Conservation (phyloP, 2,113 vertebrate genomes). For the Phocoena phocoena region DNA sequence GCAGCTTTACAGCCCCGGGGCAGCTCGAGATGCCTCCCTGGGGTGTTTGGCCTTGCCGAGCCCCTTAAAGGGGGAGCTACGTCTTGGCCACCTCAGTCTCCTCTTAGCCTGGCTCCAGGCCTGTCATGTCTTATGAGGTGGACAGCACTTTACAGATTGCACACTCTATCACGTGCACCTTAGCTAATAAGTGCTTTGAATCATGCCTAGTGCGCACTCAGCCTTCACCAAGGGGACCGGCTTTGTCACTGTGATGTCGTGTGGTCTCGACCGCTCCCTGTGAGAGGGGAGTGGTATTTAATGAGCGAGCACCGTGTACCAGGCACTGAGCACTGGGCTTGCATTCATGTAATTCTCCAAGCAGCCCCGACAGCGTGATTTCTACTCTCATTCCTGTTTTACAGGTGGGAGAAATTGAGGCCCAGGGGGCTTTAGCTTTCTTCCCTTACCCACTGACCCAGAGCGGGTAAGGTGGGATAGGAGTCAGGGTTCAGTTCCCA, state of each 20-base stretch:
- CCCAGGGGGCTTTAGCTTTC: neutral
- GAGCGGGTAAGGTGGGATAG: accelerated
- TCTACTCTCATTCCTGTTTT: accelerated
- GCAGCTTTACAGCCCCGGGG: neutral
- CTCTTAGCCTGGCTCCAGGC: neutral
- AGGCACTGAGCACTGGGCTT: neutral
- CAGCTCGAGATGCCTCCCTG: neutral
- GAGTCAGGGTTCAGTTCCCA: neutral
- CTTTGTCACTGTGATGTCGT: accelerated
- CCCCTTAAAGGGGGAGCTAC: neutral
- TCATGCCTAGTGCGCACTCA: neutral
- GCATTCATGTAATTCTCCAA: accelerated
- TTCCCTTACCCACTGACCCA: neutral
- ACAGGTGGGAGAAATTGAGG: neutral
- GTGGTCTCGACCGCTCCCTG: neutral
- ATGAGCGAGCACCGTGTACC: accelerated
- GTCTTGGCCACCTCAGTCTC: neutral
- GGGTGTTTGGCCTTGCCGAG: neutral
- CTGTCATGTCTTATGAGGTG: neutral
- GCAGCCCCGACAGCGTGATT: accelerated
- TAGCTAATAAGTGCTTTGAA: neutral
- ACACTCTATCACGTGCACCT: accelerated
- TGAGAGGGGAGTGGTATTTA: neutral
- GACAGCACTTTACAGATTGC: neutral
- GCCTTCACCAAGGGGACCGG: neutral